A percentile compares a stretch with the other conserved stretches of the same genome.
phyloP scores from a whole-genome alignment of 2,888 invertebrate genomes.

The Dryococelus australis region DNA sequence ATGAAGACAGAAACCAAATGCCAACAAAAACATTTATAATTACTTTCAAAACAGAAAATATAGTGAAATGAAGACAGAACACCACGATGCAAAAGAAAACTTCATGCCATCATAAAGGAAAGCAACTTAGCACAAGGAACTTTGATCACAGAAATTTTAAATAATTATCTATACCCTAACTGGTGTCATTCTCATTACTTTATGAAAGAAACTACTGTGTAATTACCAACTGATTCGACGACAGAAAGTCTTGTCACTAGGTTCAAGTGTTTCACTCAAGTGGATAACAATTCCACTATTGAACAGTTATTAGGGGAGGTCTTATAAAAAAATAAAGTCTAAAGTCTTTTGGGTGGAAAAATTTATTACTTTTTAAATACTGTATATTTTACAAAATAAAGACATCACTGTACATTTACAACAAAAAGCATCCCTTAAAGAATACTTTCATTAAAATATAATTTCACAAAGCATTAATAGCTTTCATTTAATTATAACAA shows the following conservation, averaged over 20 bases:
- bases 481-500: constrained; percentile 19
- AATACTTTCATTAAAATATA: constrained; percentile 28
- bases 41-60: constrained; percentile 8
- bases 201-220: not conserved
- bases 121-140: constrained; percentile 25
- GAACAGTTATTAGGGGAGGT: constrained; percentile 35
- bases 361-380: constrained; percentile 43
- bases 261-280: not conserved
- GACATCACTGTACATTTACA: constrained; percentile 38
- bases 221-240: not conserved
- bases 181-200: not conserved
- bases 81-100: constrained; percentile 19
- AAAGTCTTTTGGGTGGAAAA: constrained; percentile 37
- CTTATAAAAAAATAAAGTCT: constrained; percentile 37
- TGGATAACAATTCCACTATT: not conserved
- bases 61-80: constrained; percentile 23
- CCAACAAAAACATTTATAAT: not conserved
- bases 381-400: constrained; percentile 42
- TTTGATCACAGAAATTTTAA: constrained; percentile 24
- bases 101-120: constrained; percentile 25
- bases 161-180: not conserved
- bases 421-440: constrained; percentile 32
- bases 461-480: constrained; percentile 21
- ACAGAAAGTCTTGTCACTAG: constrained; percentile 17
- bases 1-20: not conserved